Base-by-base conservation (phyloP, 1,140 invertebrate species). In the Physella acuta region DNA sequence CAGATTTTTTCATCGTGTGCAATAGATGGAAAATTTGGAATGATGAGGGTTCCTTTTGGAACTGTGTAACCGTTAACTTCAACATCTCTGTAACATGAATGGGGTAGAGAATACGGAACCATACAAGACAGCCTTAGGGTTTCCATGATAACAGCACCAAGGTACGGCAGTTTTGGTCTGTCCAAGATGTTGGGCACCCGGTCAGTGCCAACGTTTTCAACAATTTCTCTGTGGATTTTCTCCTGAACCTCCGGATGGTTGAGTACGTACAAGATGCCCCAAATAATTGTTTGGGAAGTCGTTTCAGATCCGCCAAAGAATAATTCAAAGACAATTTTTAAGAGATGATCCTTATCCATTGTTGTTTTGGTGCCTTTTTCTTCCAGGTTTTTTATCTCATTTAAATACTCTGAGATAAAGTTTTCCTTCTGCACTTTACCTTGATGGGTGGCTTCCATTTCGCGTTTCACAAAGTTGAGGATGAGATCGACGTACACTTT, bases 231-330 rank as follows among this genome's bases (percentile, higher is more conserved):
- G 30, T 59, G 20, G 11, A 95, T 91, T 11, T 89, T 89, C 33
- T 85, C 87, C 80, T 94, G 92, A 0, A 91, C 88, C 2, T 90
- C 85, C 20, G 89, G 56, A n/a, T 8, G 30, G 30, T 88, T 80
- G 0, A 92, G 90, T 87, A 96, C 89, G 73, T 90, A 91, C 3
- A 97, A 84, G n/a, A 95, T 82, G 73, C 93, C 91, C 94, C 95
- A 98, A 30, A 90, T 87, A 11, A 97, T 79, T 0, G 93, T 93
- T 0, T 91, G 90, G 33, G 93, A 84, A 0, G 93, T 92, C 0
- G 94, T 96, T 79, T 97, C 95, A 24, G 92, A 88, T 0, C 93
- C 93, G 30, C 94, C 94, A 0, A 93, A 93, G 78, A 94, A 94
- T 67, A 97, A 85, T 84, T 97, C 94, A 28, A 60, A 31, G 17